Conservation (phyloP, 2,797 vertebrate species). For the Apodemus agrarius region DNA sequence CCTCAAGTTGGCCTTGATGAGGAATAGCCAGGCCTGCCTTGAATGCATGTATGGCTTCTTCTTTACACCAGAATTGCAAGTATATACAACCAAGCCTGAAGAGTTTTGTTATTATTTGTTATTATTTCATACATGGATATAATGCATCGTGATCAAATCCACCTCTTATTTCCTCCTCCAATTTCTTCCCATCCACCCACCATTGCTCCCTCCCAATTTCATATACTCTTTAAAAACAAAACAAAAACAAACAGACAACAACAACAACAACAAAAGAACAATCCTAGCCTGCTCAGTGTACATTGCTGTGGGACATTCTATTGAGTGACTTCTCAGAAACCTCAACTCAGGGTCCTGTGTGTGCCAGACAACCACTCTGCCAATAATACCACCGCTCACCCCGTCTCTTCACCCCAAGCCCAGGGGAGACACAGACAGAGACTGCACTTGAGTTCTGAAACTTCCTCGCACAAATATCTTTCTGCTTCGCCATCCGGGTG, state of each 20-base stretch:
- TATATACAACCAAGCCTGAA: not conserved
- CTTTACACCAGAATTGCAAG: not conserved
- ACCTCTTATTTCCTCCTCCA: not conserved
- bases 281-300: not conserved
- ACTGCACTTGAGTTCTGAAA: not conserved
- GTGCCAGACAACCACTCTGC: not conserved
- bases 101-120: not conserved
- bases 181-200: not conserved
- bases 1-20: not conserved
- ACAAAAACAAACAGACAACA: not conserved
- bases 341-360: not conserved
- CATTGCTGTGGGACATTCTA: not conserved
- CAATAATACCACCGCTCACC: not conserved
- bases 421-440: not conserved
- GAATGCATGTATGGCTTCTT: not conserved
- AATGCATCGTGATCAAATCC: not conserved
- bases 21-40: not conserved
- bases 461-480: not conserved
- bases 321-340: not conserved
- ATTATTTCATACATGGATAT: not conserved
- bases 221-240: not conserved
- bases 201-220: not conserved
- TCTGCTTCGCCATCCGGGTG: not conserved
- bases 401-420: not conserved
- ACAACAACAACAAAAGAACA: not conserved